phyloP scores from a whole-genome alignment of 2,113 vertebrate species.

The Pseudorectes ferrugineus region DNA sequence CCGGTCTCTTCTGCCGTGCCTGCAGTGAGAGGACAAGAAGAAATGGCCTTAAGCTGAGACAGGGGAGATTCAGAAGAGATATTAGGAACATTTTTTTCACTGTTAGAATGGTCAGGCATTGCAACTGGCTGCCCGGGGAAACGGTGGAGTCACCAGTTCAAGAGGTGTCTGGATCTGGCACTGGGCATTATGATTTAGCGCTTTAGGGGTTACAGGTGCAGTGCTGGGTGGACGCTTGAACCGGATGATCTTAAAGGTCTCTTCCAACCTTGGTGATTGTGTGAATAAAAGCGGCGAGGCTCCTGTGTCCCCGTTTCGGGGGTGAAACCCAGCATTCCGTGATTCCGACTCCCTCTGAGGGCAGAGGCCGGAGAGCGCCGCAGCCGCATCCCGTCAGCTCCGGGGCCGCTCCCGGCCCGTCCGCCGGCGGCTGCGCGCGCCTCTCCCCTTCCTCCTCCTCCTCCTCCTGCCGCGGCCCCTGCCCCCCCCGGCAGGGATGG shows the following conservation, averaged over 20 bases:
- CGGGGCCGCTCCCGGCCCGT: not conserved
- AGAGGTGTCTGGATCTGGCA: not conserved
- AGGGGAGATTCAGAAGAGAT: not conserved
- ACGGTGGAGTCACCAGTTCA: not conserved
- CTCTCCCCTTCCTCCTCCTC: not conserved
- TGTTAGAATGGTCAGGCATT: not conserved
- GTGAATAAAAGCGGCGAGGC: not conserved
- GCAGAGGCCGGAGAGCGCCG: too few relatives aligned
- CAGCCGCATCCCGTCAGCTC: not conserved
- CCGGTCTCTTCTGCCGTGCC: not conserved
- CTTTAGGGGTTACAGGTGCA: not conserved
- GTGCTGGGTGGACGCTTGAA: not conserved
- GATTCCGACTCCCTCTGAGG: too few relatives aligned
- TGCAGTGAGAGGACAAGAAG: too few relatives aligned
- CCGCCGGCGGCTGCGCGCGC: slow-evolving; percentile 2
- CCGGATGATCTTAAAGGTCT: not conserved
- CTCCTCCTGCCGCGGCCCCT: not conserved
- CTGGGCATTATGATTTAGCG: not conserved
- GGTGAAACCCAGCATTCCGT: accelerated
- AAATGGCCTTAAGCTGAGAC: not conserved
- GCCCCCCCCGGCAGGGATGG: slow-evolving; percentile 4
- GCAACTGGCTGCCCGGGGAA: not conserved
- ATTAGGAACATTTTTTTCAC: not conserved
- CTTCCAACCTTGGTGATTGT: not conserved
- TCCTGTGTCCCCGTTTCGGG: not conserved